phyloP scores from a whole-genome alignment of 2,888 invertebrate genomes.

The Cantharis nigra region DNA sequence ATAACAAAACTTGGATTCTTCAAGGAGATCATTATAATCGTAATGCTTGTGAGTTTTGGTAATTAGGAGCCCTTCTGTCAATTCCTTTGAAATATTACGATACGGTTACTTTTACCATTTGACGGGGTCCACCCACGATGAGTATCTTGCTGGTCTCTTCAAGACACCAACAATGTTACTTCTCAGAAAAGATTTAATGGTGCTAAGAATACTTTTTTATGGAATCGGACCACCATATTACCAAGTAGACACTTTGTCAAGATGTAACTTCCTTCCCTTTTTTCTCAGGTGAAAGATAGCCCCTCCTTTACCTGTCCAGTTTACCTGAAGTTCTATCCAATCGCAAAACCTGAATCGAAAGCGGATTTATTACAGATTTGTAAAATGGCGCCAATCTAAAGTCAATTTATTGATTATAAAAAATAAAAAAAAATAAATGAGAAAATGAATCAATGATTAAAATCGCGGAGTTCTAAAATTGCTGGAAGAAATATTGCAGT shows the following conservation, averaged over 20 bases:
- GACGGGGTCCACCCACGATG: constrained; percentile 21
- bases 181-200: background rate
- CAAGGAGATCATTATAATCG: constrained; percentile 15
- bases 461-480: too few relatives aligned
- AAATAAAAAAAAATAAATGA: too few relatives aligned
- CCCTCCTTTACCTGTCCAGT: background rate
- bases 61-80: constrained; percentile 29
- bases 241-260: background rate
- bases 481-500: too few relatives aligned
- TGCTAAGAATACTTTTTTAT: background rate
- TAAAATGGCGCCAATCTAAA: background rate
- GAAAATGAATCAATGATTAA: too few relatives aligned
- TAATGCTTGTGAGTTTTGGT: constrained; percentile 14
- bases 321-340: background rate
- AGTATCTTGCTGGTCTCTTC: background rate
- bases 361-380: background rate
- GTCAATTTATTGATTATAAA: too few relatives aligned
- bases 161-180: background rate
- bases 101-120: constrained; percentile 23
- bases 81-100: constrained; percentile 24
- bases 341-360: background rate
- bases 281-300: background rate
- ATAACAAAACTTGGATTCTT: constrained; percentile 4
- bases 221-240: background rate
- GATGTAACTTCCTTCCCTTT: background rate